Conservation (phyloP, 1,140 invertebrate species). For the Hyles euphorbiae region DNA sequence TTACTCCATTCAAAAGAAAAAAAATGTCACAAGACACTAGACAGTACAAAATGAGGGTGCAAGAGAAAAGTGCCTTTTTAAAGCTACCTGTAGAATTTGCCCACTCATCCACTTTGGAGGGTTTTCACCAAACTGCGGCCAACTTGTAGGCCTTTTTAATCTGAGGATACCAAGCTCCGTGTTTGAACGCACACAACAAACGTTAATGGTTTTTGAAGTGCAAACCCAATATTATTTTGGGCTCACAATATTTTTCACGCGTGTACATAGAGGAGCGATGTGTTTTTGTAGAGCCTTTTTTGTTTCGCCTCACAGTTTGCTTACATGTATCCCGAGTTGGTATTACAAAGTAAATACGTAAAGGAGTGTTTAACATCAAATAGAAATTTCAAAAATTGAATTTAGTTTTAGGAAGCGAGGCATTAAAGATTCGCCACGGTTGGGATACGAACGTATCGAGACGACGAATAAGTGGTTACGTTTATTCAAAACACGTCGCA, state of each 20-base stretch:
- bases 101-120: slow-evolving; percentile 25
- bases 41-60: neutral
- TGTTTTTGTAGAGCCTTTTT: slow-evolving; percentile 47
- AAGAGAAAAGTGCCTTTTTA: slow-evolving; percentile 4
- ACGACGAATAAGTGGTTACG: neutral
- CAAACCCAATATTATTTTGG: slow-evolving; percentile 67
- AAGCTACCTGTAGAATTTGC: slow-evolving; percentile 25
- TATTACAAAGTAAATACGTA: slow-evolving; percentile 11
- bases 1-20: neutral
- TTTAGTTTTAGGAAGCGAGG: slow-evolving; percentile 11
- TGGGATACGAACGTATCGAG: slow-evolving; percentile 1
- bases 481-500: slow-evolving; percentile 15
- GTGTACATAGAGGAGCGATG: slow-evolving; percentile 45
- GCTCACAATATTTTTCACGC: slow-evolving; percentile 64
- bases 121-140: slow-evolving; percentile 23
- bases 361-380: neutral
- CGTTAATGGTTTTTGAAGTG: slow-evolving; percentile 69
- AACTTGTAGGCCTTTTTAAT: slow-evolving; percentile 38
- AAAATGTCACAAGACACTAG: neutral
- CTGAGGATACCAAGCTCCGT: slow-evolving; percentile 28
- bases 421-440: slow-evolving; percentile 6
- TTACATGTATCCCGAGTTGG: slow-evolving; percentile 8
- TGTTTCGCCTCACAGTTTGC: slow-evolving; percentile 34
- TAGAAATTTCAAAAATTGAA: neutral
- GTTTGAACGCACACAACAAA: slow-evolving; percentile 58